Base-by-base conservation (phyloP, 2,113 vertebrate species). In the Gallinago undulata region DNA sequence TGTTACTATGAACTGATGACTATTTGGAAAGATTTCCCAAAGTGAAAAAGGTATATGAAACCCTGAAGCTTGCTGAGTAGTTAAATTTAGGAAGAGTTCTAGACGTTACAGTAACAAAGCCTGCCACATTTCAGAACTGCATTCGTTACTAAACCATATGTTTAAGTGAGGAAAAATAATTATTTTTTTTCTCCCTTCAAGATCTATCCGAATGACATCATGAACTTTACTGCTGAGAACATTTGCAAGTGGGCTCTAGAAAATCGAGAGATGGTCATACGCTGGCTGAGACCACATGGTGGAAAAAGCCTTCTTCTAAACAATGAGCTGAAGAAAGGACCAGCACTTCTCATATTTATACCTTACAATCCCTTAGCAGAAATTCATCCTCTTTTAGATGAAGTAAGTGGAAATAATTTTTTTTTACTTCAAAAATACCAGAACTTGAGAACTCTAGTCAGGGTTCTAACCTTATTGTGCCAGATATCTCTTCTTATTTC, bases 281-380 rank as follows among this genome's bases (percentile, higher is more conserved):
- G 96, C 23, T 99, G 99, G 99, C 98, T 99, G 91, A 98, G 98
- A 90, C 99, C 99, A 3, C 99, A 98, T 1, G 99, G 99, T 33
- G 98, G 98, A 41, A 99, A 99, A 98, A 99, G 99, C 83, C 98
- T 98, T 47, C 97, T 99, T 45, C 97, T 99, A 68, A 98, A 99
- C 91, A 98, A 97, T 4, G 99, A 99, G 93, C 98, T 99, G 89
- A 98, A 96, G 91, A 99, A 99, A 97, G 99, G 99, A 57, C 99
- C 99, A 1, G 99, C 99, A 6, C 98, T 99, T 62, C 98, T 99
- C 59, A 93, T 99, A 50, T 99, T 99, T 94, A 94, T 99, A 83
- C 99, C 99, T 18, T 99, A 99, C 55, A 94, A 99, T 94, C 99
- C 99, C 3, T 96, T 99, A 79, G 95, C 97, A 12, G 95, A 98